Percentiles rank a stretch among this genome's conserved stretches.
phyloP scores from a whole-genome alignment of 2,797 vertebrate species.

The Pantherophis vulpinus region DNA sequence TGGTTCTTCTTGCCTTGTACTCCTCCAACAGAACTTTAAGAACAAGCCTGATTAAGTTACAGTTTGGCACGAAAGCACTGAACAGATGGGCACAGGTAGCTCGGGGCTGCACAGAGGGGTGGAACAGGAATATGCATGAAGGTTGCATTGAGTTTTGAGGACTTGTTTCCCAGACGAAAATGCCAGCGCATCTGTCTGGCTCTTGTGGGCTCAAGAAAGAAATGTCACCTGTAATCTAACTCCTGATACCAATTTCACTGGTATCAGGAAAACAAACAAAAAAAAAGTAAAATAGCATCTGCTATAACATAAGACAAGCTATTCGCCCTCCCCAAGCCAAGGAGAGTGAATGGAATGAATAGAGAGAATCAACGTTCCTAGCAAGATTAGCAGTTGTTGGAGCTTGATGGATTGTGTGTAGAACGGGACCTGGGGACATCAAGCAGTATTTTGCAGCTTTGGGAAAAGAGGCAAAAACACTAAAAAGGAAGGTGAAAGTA shows the following conservation, averaged over 20 bases:
- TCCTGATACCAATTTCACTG: conserved; percentile 44
- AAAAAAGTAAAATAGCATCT: conserved; percentile 8
- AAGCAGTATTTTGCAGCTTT: conserved; percentile 56
- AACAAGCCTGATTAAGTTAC: conserved; percentile 36
- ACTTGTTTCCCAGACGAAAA: conserved; percentile 15
- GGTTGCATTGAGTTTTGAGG: conserved; percentile 1
- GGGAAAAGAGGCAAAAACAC: conserved; percentile 55
- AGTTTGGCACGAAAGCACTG: conserved; percentile 19
- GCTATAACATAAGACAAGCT: conserved; percentile 11
- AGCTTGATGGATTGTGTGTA: conserved; percentile 53
- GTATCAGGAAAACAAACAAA: conserved; percentile 1
- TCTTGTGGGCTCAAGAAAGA: conserved; percentile 27
- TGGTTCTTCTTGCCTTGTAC: conserved; percentile 20
- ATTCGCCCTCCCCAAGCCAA: conserved; percentile 35
- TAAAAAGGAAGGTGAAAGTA: conserved; percentile 60
- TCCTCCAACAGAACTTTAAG: conserved; percentile 15
- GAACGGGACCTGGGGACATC: conserved; percentile 44
- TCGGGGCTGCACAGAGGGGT: neutral
- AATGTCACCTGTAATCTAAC: conserved; percentile 43
- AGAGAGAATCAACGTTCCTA: conserved; percentile 35
- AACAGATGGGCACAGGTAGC: conserved; percentile 42
- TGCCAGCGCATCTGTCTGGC: conserved; percentile 8
- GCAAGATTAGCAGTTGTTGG: conserved; percentile 47
- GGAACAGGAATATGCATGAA: neutral
- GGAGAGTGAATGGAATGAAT: conserved; percentile 34